Evolutionary conservation across 2,888 invertebrate species (phyloP).

Genomic region (Hypercompe scribonia): DNA sequence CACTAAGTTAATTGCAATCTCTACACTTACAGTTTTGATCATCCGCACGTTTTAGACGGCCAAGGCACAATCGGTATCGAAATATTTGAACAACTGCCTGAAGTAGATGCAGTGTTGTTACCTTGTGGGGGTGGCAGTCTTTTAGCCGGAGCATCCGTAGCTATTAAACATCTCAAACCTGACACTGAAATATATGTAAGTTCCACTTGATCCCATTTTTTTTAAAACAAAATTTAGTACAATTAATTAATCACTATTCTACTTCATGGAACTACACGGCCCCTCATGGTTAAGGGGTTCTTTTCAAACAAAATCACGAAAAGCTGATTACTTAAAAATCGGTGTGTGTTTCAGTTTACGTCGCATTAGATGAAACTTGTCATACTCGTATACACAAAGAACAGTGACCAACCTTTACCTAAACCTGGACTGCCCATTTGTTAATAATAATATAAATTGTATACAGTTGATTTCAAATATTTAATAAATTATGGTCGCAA

Average conservation of each 20-base stretch:
- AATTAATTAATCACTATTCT: not conserved
- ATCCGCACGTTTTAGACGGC: conserved; percentile 96
- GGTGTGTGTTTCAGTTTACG: not conserved
- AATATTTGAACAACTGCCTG: conserved; percentile 94
- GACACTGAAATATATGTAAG: conserved; percentile 94
- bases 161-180: conserved; percentile 95
- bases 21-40: conserved; percentile 91
- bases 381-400: too few species aligned
- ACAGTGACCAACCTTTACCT: too few species aligned
- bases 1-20: not conserved
- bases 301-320: too few species aligned
- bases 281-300: too few species aligned
- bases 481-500: too few species aligned
- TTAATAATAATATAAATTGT: too few species aligned
- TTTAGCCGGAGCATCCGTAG: conserved; percentile 94
- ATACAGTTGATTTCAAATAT: too few species aligned
- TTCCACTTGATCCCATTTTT: too few species aligned
- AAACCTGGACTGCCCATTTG: too few species aligned
- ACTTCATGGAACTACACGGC: not conserved
- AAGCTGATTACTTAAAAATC: too few species aligned
- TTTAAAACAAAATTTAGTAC: not conserved
- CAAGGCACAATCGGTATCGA: conserved; percentile 98
- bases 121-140: conserved; percentile 98
- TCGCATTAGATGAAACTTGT: not conserved
- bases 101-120: conserved; percentile 94